Base-by-base conservation (phyloP, 2,888 invertebrate genomes). In the Papilio elwesi region DNA sequence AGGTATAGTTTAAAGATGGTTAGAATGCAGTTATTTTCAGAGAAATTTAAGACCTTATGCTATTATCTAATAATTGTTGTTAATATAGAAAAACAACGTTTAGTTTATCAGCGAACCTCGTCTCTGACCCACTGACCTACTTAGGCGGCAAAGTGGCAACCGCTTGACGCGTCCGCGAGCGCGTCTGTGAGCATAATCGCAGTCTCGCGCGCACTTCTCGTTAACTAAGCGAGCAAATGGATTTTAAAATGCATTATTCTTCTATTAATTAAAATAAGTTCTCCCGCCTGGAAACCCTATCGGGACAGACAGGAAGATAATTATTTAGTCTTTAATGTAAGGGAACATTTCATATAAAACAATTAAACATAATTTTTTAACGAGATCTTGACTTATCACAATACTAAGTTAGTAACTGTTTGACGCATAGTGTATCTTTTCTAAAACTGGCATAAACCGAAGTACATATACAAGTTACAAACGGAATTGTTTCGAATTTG, bases 101-200 rank as follows among this genome's bases (percentile, higher is more conserved):
- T 82, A 83, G 86, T 89, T 90, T 81, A 81, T 81, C 81, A 79
- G 78, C 71, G 76, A 77, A 78, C 81, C 79, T 93, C 94, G 95
- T 90, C 89, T 94, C 91, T 95, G 95, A 94, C 95, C 95, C 85
- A 95, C 92, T 96, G 94, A 95, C 96, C 95, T 84, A 95, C 92
- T 94, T 95, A 92, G 94, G 94, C 93, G 85, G 78, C 87, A 85
- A 85, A 87, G 85, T 85, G 87, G 83, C 85, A 87, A 87, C 86
- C 88, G 87, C 79, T 83, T 84, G 84, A 85, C 83, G 85, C 85
- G 85, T 83, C 82, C 85, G 83, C 84, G 80, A 83, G 79, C 78
- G 80, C 79, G 79, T 78, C 80, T 71, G 72, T 69, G 63, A 68
- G 77, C 77, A 78, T 76, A 78, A 75, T 57, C 16, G 57, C 49